These are phyloP conservation scores for Ormyrus labotus DNA, from an alignment of 2,888 invertebrate genomes.

Conservation along the genomic window DNA sequence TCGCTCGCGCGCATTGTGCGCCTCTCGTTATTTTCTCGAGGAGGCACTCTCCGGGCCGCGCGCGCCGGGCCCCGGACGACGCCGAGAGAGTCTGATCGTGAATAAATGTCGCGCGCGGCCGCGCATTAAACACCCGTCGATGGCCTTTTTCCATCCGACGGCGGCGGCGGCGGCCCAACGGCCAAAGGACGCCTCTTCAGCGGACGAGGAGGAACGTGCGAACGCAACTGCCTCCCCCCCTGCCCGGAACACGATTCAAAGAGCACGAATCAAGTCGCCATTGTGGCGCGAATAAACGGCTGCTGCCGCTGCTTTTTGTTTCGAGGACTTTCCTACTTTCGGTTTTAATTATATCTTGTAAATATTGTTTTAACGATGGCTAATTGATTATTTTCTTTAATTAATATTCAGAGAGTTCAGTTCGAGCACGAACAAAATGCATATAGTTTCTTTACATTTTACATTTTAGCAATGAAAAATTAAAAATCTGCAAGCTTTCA, in stretches of 20 bases:
- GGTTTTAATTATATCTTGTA: no score
- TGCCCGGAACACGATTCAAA: not conserved
- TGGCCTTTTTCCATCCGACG: conserved; percentile 39
- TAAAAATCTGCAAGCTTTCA: no score
- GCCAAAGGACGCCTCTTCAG: conserved; percentile 1
- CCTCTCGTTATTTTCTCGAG: not conserved
- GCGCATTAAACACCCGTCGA: conserved; percentile 38
- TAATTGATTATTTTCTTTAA: no score
- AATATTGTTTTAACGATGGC: no score
- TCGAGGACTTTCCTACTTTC: no score
- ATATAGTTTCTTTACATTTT: no score
- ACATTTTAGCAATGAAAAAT: no score
- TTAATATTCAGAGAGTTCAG: no score
- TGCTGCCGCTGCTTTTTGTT: not conserved
- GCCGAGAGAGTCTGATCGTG: conserved; percentile 58
- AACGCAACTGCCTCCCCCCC: conserved; percentile 37
- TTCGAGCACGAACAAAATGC: no score
- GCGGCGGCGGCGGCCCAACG: conserved; percentile 25
- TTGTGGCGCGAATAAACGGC: conserved; percentile 43
- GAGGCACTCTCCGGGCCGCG: conserved; percentile 10
- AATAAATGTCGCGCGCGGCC: conserved; percentile 58
- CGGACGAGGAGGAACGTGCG: conserved; percentile 18
- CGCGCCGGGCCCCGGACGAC: not conserved
- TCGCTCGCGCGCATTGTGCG: not conserved
- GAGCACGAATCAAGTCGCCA: conserved; percentile 1